Evolutionary conservation across 1,140 invertebrate genomes (phyloP), one percentile per base, ranked within the genome.

Genomic region (Adelges cooleyi): DNA sequence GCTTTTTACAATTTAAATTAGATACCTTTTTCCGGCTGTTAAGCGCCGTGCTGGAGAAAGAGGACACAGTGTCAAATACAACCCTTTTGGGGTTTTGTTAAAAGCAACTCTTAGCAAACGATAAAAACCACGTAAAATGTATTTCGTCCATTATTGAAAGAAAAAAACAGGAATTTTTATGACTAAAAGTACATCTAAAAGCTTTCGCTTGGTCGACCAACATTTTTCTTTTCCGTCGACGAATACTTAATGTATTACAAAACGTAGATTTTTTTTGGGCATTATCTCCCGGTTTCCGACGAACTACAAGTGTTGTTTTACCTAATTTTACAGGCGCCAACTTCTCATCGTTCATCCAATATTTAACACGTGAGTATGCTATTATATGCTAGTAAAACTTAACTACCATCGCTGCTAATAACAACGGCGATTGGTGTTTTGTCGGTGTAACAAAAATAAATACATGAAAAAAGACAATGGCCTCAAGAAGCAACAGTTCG

Each of bases 301-400:
- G 29, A 33, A 33, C 29, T n/a, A 11, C 11, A 33, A 33, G 11
- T 33, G 11, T 11, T 6, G 11, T 33, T 33, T 33, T 33, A 6
- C 29, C 29, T 33, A 62, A 44, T 62, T 62, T 73, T 72, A 22
- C 71, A 74, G 74, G 73, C 68, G 70, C 71, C 67, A 76, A 76
- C 68, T 74, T 74, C 71, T 75, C 75, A 51, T 70, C 74, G 22
- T 76, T 74, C 69, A 75, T 76, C 68, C 73, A 75, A 69, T 76
- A 75, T 68, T 69, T 76, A 66, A 75, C 75, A 70, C 74, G 75
- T 76, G 72, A 76, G 75, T 76, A 69, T 66, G 66, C 36, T 27
- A n/a, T n/a, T n/a, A n/a, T n/a, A n/a, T n/a, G n/a, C n/a, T n/a
- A n/a, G n/a, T n/a, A n/a, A n/a, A n/a, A n/a, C n/a, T n/a, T n/a